Base-by-base conservation (phyloP, 2,113 vertebrate species). In the Lampris incognitus region DNA sequence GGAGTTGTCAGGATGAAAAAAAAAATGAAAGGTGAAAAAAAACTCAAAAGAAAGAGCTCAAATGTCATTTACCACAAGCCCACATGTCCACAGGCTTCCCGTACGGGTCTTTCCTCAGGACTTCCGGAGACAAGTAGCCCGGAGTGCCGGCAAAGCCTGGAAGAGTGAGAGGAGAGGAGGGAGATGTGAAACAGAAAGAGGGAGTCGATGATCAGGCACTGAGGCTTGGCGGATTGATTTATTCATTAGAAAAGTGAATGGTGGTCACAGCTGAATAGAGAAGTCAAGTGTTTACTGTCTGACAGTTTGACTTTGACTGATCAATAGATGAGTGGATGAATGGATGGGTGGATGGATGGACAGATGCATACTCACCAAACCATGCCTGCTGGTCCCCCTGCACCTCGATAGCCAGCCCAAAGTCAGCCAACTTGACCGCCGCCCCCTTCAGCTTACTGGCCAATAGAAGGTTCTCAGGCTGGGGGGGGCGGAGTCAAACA, bases 31-130 rank as follows among this genome's bases (percentile, higher is more conserved):
- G n/a, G 9, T 8, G 50, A n/a, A 49, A 9, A 41, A 49, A 3
- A 2, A 3, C 4, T 59, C 37, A 39, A 55, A 59, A 62, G 39
- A 76, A 42, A 87, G 8, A 65, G 77, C 70, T n/a, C 82, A 46
- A 79, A 69, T 64, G 63, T 72, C 73, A 76, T 97, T 96, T 95
- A 99, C 98, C 98, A 78, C 98, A 99, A 5, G 98, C 98, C 98
- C 98, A 99, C 97, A 99, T 98, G 89, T 99, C 98, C 91, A 99
- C 97, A 44, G 97, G 97, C 85, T 99, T 99, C 80, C 98, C 98
- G 92, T 99, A 99, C 1, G 98, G 98, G 91, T 99, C 97, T 94
- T 99, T 99, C 79, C 97, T 94, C 88, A 99, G 89, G 63, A 99
- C 98, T 62, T 99, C 98, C 54, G 98, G 98, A 77, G 98, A 99